phyloP scores from a whole-genome alignment of 2,113 vertebrate genomes.

The Ranitomeya variabilis region DNA sequence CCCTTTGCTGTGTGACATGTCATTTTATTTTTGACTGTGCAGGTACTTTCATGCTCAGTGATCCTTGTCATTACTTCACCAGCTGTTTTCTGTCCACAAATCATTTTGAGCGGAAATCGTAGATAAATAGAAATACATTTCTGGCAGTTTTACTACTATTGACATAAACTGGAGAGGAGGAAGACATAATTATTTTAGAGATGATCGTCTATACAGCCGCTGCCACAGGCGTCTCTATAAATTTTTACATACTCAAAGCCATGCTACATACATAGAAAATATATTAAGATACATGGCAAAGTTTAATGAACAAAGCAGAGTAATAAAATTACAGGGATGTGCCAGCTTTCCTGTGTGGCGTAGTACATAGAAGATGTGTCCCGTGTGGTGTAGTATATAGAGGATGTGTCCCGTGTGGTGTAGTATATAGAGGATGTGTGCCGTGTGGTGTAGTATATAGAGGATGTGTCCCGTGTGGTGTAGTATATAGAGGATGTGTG shows the following conservation, averaged over 20 bases:
- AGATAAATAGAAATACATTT: slow-evolving; percentile 19
- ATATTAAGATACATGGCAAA: too few relatives aligned
- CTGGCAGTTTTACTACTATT: slow-evolving; percentile 31
- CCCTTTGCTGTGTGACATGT: slow-evolving; percentile 21
- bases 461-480: too few relatives aligned
- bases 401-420: background rate
- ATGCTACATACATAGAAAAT: background rate
- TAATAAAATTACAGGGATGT: background rate
- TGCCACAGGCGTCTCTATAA: background rate
- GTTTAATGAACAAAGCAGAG: too few relatives aligned
- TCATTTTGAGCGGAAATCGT: slow-evolving; percentile 22
- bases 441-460: too few relatives aligned
- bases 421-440: background rate
- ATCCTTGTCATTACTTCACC: slow-evolving; percentile 47
- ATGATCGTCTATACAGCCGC: background rate
- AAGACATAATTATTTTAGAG: background rate
- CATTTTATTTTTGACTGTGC: slow-evolving; percentile 44
- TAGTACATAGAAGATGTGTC: background rate
- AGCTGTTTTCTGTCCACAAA: slow-evolving; percentile 52
- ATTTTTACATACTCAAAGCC: background rate
- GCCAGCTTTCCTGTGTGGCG: background rate
- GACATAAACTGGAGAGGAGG: slow-evolving; percentile 17
- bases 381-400: too few relatives aligned
- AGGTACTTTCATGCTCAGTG: slow-evolving; percentile 31
- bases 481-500: too few relatives aligned